Evolutionary conservation across 2,113 vertebrate genomes (phyloP).

Genomic region (Crotophaga sulcirostris): DNA sequence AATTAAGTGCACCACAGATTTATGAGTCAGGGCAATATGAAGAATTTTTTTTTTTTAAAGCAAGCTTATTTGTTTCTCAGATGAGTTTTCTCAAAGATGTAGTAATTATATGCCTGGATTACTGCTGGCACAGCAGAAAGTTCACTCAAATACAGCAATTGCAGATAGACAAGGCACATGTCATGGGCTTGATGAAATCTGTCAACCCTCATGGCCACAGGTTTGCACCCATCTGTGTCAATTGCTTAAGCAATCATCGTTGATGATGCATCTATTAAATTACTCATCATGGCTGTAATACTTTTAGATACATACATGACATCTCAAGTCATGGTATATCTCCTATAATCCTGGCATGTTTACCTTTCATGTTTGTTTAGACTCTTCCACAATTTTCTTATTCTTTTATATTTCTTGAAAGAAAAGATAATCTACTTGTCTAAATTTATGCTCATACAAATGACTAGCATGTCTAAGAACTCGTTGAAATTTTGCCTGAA

Average conservation of each 20-base stretch:
- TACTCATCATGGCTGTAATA: not conserved
- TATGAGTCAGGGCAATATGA: constrained; percentile 43
- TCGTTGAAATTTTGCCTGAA: not conserved
- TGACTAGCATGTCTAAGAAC: not conserved
- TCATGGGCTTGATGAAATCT: not conserved
- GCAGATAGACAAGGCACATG: not conserved
- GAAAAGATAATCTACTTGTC: not conserved
- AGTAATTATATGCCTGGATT: constrained; percentile 50
- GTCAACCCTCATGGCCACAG: not conserved
- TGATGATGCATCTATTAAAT: not conserved
- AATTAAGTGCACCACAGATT: constrained; percentile 58
- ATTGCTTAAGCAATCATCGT: not conserved
- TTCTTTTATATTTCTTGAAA: not conserved
- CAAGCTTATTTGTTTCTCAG: constrained; percentile 34
- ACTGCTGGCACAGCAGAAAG: constrained; percentile 41
- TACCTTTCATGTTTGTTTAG: not conserved
- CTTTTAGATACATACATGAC: not conserved
- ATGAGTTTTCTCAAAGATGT: constrained; percentile 23
- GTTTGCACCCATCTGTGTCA: not conserved
- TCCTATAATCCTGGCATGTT: not conserved
- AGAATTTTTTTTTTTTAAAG: not conserved
- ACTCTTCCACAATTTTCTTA: not conserved
- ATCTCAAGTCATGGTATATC: not conserved
- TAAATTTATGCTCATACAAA: not conserved
- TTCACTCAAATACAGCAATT: not conserved